Evolutionary conservation across 2,888 invertebrate species (phyloP), one percentile per base, ranked within the genome.

Genomic region (Caenorhabditis sinica): DNA sequence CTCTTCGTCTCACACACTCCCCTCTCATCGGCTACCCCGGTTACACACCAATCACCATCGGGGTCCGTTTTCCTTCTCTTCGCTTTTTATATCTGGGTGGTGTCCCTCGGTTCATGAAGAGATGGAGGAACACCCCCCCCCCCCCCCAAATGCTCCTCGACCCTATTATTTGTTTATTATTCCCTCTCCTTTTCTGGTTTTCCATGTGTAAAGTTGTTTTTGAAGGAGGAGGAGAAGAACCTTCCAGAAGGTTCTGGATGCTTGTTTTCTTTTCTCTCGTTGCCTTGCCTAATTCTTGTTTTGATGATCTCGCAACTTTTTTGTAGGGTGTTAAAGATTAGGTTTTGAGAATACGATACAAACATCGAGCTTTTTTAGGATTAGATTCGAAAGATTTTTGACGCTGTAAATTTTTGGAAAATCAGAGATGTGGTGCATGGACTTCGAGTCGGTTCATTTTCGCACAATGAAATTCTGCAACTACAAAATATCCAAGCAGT

Each of bases 11-110:
- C 11, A 9, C 53, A 30, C n/a, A 20, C 56, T 49, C 20, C 58
- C 25, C 17, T 30, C 25, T 23, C 25, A 33, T 30, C 30, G 73
- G 23, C 30, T 61, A 61, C 61, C 60, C 79, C 66, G 71, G 79
- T 76, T 76, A 68, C 68, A 76, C 76, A 76, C 76, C 76, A 76
- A 76, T 76, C 76, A 76, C 40, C 76, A 33, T 9, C 5, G 15
- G 49, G 45, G 61, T 36, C 49, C 49, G 23, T 25, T 30, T n/a
- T 43, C 17, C 15, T 28, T 17, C 43, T 25, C 51, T 23, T 73
- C 51, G 49, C 43, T 51, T 74, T 17, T 49, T 65, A 33, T 43
- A 23, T 28, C 56, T 40, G 13, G 68, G 30, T 68, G 25, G n/a
- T 56, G 15, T 68, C 30, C 40, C 40, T 33, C 8, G 8, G 20